Evolutionary conservation across 2,888 invertebrate genomes (phyloP).

Genomic region (Oasisia sp.): DNA sequence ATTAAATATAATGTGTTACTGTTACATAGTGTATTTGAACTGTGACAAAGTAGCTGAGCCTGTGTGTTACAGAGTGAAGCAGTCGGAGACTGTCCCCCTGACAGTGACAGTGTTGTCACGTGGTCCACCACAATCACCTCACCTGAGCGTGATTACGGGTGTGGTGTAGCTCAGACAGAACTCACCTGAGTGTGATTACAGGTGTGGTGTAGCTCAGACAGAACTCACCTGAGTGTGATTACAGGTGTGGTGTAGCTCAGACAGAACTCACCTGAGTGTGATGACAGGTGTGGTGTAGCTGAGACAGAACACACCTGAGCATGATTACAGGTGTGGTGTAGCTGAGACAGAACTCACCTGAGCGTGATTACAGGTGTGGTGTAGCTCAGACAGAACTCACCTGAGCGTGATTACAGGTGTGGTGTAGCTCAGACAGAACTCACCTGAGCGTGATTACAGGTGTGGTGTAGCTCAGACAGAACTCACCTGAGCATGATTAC

Average conservation of each 20-base stretch:
- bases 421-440: slow-evolving; percentile 39
- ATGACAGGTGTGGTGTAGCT: slow-evolving; percentile 36
- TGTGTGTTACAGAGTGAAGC: background rate
- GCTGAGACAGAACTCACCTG: too few relatives aligned
- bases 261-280: slow-evolving; percentile 37
- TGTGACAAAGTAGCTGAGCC: background rate
- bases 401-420: slow-evolving; percentile 31
- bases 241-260: slow-evolving; percentile 36
- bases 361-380: too few relatives aligned
- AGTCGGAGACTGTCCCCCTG: background rate
- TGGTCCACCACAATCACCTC: background rate
- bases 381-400: too few relatives aligned
- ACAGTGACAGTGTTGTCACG: background rate
- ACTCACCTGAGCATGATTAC: too few relatives aligned
- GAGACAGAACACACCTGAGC: slow-evolving; percentile 41
- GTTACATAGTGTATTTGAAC: background rate
- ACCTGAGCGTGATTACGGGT: too few relatives aligned
- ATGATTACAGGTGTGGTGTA: too few relatives aligned
- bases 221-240: too few relatives aligned
- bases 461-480: slow-evolving; percentile 38
- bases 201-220: too few relatives aligned
- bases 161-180: too few relatives aligned
- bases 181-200: too few relatives aligned
- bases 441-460: slow-evolving; percentile 30
- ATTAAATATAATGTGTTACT: background rate